These are phyloP conservation scores for Caradrina clavipalpis DNA, from an alignment of 2,888 invertebrate species.

Conservation along the genomic window DNA sequence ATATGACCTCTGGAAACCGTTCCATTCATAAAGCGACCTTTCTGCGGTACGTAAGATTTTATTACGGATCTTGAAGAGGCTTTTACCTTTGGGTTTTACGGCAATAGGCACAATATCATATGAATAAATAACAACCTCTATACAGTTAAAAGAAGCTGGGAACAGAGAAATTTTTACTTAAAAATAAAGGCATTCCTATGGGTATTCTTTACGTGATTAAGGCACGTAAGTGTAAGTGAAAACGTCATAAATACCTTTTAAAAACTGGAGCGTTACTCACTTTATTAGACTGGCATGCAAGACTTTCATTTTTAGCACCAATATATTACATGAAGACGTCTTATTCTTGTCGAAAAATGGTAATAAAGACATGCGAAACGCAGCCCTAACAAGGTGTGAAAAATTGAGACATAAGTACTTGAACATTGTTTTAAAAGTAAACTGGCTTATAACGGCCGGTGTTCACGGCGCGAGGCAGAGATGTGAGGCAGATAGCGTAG, in stretches of 20 bases:
- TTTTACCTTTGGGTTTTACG: slow-evolving; percentile 51
- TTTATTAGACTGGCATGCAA: slow-evolving; percentile 58
- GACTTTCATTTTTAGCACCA: slow-evolving; percentile 65
- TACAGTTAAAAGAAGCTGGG: slow-evolving; percentile 40
- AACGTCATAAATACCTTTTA: slow-evolving; percentile 59
- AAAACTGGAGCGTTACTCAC: slow-evolving; percentile 62
- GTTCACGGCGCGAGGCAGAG: slow-evolving; percentile 63
- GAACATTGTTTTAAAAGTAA: slow-evolving; percentile 61
- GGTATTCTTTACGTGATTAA: slow-evolving; percentile 48
- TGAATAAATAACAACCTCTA: slow-evolving; percentile 58
- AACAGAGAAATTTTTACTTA: slow-evolving; percentile 19
- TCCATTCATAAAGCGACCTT: slow-evolving; percentile 48
- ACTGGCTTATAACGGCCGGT: slow-evolving; percentile 59
- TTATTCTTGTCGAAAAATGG: slow-evolving; percentile 45
- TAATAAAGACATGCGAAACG: slow-evolving; percentile 58
- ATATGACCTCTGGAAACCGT: slow-evolving; percentile 38
- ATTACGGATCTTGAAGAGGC: slow-evolving; percentile 47
- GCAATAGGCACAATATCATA: slow-evolving; percentile 20
- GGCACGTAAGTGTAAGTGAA: slow-evolving; percentile 54
- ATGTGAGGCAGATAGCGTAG: slow-evolving; percentile 70
- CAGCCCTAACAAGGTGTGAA: slow-evolving; percentile 65
- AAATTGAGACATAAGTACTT: slow-evolving; percentile 51
- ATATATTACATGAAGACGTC: slow-evolving; percentile 52
- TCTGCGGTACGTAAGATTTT: slow-evolving; percentile 59
- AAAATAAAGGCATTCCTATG: slow-evolving; percentile 33